These are phyloP conservation scores for Troilus luridus DNA, from an alignment of 2,888 invertebrate species.

Conservation along the genomic window DNA sequence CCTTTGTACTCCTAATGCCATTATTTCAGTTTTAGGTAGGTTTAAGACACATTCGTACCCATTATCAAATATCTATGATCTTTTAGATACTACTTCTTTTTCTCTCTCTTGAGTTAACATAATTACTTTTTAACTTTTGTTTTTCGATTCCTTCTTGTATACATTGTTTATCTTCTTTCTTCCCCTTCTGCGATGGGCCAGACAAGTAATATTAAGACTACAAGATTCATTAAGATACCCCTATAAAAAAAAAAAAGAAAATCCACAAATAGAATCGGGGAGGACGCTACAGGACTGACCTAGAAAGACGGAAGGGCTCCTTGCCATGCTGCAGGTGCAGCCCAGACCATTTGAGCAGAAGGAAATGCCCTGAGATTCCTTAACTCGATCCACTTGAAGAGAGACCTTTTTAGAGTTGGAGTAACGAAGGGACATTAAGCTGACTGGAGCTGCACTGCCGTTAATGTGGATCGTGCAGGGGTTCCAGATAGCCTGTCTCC, in stretches of 20 bases:
- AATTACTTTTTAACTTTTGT: no score
- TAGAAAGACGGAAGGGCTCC: neutral
- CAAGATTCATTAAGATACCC: neutral
- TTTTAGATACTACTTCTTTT: no score
- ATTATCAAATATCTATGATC: no score
- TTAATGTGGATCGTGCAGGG: constrained; percentile 44
- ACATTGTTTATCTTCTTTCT: neutral
- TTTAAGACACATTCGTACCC: no score
- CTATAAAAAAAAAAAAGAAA: neutral
- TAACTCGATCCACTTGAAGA: constrained; percentile 31
- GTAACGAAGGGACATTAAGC: constrained; percentile 44
- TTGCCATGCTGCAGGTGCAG: constrained; percentile 38
- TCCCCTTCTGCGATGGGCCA: neutral
- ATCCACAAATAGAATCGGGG: neutral
- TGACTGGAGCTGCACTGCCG: constrained; percentile 35
- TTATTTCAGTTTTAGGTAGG: no score
- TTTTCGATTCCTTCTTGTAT: no score
- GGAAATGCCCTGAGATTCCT: constrained; percentile 45
- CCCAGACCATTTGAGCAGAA: constrained; percentile 11
- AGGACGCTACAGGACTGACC: neutral
- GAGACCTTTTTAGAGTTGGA: constrained; percentile 38
- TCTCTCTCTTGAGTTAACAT: no score
- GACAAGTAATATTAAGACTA: neutral
- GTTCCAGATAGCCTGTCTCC: neutral
- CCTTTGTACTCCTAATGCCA: no score